These are phyloP conservation scores for Falcunculus frontatus DNA, from an alignment of 2,113 vertebrate genomes.

Conservation along the genomic window DNA sequence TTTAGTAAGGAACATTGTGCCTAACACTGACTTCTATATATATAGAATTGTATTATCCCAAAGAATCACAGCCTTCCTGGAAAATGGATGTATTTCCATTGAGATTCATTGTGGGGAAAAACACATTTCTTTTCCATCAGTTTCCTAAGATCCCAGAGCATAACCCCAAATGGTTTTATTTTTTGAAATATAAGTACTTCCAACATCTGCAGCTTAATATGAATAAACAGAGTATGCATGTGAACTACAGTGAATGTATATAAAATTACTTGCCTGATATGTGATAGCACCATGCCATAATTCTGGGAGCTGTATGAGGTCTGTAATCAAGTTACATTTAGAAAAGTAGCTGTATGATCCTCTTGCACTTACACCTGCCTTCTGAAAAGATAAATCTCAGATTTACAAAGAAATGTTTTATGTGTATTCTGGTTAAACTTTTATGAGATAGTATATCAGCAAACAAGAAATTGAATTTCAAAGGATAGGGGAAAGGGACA, in stretches of 20 bases:
- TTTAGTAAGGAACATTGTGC: background rate
- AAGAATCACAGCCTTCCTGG: background rate
- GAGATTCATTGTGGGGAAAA: background rate
- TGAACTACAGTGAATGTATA: background rate
- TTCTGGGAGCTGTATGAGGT: background rate
- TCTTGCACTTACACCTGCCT: background rate
- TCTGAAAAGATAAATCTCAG: background rate
- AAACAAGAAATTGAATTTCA: slow-evolving; percentile 19
- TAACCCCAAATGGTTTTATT: background rate
- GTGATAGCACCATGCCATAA: background rate
- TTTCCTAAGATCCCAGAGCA: background rate
- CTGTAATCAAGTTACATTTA: background rate
- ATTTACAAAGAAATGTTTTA: slow-evolving; percentile 29
- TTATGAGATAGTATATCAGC: slow-evolving; percentile 43
- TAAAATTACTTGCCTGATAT: background rate
- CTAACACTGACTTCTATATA: background rate
- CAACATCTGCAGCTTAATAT: background rate
- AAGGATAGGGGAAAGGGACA: background rate
- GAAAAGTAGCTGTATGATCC: background rate
- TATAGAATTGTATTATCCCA: background rate
- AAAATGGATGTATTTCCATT: background rate
- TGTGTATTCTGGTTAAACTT: slow-evolving; percentile 59
- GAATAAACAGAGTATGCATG: background rate
- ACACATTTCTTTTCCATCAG: background rate
- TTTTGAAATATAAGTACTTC: background rate